phyloP scores from a whole-genome alignment of 2,888 invertebrate genomes.

The Achlya flavicornis region DNA sequence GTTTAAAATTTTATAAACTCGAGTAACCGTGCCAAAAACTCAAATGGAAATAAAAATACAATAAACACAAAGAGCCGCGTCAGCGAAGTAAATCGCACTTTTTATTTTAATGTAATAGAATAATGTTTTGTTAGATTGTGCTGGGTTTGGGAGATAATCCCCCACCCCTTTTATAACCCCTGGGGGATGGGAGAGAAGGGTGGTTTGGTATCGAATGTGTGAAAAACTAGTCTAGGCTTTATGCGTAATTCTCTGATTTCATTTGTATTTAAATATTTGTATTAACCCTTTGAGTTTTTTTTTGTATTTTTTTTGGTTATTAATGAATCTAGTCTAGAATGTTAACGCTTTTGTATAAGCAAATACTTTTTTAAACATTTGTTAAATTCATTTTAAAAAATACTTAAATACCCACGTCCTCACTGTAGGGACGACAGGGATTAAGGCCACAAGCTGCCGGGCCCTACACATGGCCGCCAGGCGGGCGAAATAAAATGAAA shows the following conservation, averaged over 20 bases:
- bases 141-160: background rate
- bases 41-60: background rate
- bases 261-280: background rate
- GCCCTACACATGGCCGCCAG: too few species aligned
- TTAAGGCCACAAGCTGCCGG: too few species aligned
- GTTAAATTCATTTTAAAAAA: too few species aligned
- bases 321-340: too few species aligned
- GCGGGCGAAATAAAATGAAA: too few species aligned
- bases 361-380: too few species aligned
- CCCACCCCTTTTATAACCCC: background rate
- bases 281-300: background rate
- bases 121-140: background rate
- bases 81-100: background rate
- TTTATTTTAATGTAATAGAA: conserved; percentile 8
- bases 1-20: background rate
- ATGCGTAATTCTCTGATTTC: background rate
- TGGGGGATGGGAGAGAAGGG: background rate
- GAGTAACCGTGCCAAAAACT: background rate
- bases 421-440: too few species aligned
- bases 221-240: conserved; percentile 3
- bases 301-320: background rate
- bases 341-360: too few species aligned
- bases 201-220: background rate
- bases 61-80: background rate
- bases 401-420: too few species aligned